Percentiles rank a stretch among this genome's conserved stretches.
These are phyloP conservation scores for Pteropus alecto DNA, from an alignment of 2,113 vertebrate species.

Conservation along the genomic window DNA sequence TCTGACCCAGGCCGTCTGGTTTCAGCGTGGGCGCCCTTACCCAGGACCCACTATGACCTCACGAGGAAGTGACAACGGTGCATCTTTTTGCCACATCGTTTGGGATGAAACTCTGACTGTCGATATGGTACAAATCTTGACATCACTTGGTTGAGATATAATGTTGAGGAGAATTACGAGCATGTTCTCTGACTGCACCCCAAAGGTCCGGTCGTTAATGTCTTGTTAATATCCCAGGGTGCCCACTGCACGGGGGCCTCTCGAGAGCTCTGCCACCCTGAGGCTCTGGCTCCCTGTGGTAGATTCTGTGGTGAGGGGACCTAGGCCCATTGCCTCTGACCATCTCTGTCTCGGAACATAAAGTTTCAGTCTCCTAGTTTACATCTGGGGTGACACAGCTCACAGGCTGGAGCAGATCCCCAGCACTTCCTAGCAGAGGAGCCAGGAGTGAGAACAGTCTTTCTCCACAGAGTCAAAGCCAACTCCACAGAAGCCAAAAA, in stretches of 20 bases:
- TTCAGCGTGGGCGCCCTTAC: neutral
- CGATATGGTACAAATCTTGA: neutral
- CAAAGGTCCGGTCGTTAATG: neutral
- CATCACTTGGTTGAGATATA: neutral
- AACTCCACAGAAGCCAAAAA: neutral
- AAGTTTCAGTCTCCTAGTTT: neutral
- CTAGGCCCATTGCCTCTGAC: neutral
- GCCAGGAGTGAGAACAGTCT: conserved; percentile 3
- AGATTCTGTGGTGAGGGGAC: neutral
- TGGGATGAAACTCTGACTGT: neutral
- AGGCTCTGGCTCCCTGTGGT: neutral
- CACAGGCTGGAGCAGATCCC: neutral
- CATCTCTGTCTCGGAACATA: neutral
- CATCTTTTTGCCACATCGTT: neutral
- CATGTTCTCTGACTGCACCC: neutral
- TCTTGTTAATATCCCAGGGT: neutral
- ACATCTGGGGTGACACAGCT: neutral
- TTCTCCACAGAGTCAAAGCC: neutral
- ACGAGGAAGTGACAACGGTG: neutral
- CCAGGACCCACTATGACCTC: neutral
- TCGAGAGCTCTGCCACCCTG: neutral
- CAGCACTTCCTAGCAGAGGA: neutral
- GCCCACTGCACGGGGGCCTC: too few species aligned
- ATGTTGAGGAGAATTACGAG: neutral
- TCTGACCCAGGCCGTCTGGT: neutral